phyloP scores from a whole-genome alignment of 1,140 invertebrate species.

The Amyelois transitella region DNA sequence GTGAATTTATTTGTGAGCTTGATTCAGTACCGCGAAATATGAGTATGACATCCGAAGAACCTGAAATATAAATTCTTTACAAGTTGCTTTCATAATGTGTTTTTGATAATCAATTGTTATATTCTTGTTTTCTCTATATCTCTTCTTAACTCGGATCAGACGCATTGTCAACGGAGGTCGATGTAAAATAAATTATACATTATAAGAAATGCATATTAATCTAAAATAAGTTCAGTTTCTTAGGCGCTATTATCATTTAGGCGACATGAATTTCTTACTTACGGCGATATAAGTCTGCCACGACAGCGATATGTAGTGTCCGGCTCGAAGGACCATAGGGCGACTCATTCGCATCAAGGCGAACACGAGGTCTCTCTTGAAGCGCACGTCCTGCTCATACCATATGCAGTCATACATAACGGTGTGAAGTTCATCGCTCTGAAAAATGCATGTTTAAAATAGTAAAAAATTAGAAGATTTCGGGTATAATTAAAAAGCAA shows the following conservation, averaged over 20 bases:
- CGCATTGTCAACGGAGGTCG: too few species aligned
- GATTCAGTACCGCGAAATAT: conserved; percentile 60
- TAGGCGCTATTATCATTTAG: neutral
- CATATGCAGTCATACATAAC: conserved; percentile 55
- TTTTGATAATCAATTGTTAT: too few species aligned
- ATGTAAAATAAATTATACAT: too few species aligned
- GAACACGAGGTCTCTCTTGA: conserved; percentile 56
- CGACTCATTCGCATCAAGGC: conserved; percentile 65
- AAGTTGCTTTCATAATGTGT: too few species aligned
- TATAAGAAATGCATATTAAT: too few species aligned
- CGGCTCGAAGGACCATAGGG: conserved; percentile 65
- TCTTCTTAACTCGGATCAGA: too few species aligned
- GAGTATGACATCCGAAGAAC: conserved; percentile 62
- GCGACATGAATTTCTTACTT: conserved; percentile 13
- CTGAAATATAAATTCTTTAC: conserved; percentile 39
- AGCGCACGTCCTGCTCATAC: conserved; percentile 57
- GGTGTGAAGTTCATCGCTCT: conserved; percentile 56
- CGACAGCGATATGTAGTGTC: conserved; percentile 68
- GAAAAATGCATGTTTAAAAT: conserved; percentile 10
- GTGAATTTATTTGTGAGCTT: conserved; percentile 22
- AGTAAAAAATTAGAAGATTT: too few species aligned
- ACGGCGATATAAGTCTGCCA: conserved; percentile 69
- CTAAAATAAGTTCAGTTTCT: too few species aligned
- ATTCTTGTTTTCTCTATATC: too few species aligned
- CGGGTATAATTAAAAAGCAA: too few species aligned